Percentiles rank a stretch among this genome's conserved stretches.
Evolutionary conservation across 1,140 invertebrate genomes (phyloP).

Genomic region (Plectrocnemia conspersa): DNA sequence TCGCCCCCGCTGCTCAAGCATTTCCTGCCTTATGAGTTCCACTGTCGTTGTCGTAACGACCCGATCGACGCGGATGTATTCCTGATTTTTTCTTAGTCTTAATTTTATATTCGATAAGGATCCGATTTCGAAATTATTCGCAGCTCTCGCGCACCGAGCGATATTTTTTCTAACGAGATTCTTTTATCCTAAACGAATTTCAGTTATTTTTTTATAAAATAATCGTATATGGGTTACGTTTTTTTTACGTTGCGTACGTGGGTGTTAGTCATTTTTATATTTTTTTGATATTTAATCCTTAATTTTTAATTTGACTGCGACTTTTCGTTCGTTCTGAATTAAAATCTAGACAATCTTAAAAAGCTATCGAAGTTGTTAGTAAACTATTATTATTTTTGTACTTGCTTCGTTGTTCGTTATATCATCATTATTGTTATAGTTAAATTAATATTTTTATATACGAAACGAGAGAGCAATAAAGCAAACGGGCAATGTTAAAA

Average conservation of each 20-base stretch:
- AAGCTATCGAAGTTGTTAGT: neutral
- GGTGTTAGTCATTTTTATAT: conserved; percentile 15
- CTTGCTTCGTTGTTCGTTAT: conserved; percentile 3
- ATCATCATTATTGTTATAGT: neutral
- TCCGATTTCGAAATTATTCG: conserved; percentile 6
- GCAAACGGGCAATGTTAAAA: too few species aligned
- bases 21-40: conserved; percentile 5
- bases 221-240: neutral
- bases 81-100: neutral
- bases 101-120: neutral
- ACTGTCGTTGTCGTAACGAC: neutral
- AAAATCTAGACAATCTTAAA: too few species aligned
- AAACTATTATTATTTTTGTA: neutral
- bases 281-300: conserved; percentile 3
- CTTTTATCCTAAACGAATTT: conserved; percentile 18
- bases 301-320: neutral
- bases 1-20: neutral
- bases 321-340: too few species aligned
- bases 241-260: neutral
- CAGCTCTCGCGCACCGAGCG: conserved; percentile 10
- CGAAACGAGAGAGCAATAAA: neutral
- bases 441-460: neutral
- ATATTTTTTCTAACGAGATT: conserved; percentile 20
- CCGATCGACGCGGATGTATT: neutral
- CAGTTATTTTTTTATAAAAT: neutral